Evolutionary conservation across 2,113 vertebrate genomes (phyloP).

Genomic region (Anhinga anhinga): DNA sequence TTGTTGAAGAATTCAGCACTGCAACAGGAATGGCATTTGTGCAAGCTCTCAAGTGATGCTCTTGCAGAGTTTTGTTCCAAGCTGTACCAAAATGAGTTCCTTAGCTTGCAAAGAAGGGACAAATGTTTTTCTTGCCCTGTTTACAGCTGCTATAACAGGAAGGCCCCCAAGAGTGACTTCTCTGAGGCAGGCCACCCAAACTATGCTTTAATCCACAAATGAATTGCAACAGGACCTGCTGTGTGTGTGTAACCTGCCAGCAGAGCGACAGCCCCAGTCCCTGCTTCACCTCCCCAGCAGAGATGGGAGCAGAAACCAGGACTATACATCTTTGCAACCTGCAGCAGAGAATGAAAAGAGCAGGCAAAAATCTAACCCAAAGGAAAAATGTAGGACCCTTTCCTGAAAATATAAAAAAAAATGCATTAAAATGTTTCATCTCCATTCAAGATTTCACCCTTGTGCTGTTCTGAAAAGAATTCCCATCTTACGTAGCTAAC

Average conservation of each 20-base stretch:
- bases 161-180: background rate
- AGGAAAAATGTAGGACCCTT: background rate
- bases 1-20: background rate
- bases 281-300: background rate
- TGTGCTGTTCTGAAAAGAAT: background rate
- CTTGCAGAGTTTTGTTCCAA: background rate
- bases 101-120: background rate
- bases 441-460: background rate
- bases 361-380: background rate
- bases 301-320: background rate
- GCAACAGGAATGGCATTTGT: background rate
- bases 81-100: background rate
- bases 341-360: background rate
- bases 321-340: background rate
- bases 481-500: fast-evolving
- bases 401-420: background rate
- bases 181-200: background rate
- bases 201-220: background rate
- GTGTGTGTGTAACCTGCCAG: fast-evolving
- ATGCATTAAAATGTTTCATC: background rate
- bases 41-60: background rate
- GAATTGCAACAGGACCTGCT: background rate
- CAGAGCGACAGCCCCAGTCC: background rate
- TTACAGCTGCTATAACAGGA: background rate
- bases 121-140: background rate